These are phyloP conservation scores for Tachycineta bicolor DNA, from an alignment of 2,113 vertebrate genomes.

Conservation along the genomic window DNA sequence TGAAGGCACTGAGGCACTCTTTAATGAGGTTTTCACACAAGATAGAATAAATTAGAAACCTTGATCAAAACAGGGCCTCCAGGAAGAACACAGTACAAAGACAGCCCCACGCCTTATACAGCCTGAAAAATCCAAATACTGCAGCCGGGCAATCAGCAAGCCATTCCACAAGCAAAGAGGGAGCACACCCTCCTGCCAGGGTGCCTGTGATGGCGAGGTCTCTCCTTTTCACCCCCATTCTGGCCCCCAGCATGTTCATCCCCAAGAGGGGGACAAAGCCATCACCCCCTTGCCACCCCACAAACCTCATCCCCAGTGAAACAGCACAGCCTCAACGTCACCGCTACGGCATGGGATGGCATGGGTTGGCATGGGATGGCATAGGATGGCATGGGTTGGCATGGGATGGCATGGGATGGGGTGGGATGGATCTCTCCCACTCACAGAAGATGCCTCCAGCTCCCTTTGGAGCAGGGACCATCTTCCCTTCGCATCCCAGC, in stretches of 20 bases:
- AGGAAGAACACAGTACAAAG: background rate
- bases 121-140: background rate
- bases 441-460: accelerated
- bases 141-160: background rate
- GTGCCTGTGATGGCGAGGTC: accelerated
- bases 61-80: background rate
- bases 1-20: background rate
- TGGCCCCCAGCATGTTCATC: accelerated
- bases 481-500: accelerated
- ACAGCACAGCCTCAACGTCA: accelerated
- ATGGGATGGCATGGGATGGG: background rate
- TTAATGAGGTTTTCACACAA: conserved; percentile 22
- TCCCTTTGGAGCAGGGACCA: background rate
- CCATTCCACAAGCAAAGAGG: background rate
- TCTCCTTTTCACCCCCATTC: accelerated
- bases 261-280: background rate
- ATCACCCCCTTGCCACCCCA: background rate
- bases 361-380: background rate
- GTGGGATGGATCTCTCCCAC: background rate
- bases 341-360: accelerated
- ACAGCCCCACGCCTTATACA: background rate
- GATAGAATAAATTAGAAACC: conserved; percentile 7
- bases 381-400: background rate
- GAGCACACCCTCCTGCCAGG: background rate
- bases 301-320: background rate